These are phyloP conservation scores for Stenolophus ochropezus DNA, from an alignment of 2,888 invertebrate species.

Conservation along the genomic window DNA sequence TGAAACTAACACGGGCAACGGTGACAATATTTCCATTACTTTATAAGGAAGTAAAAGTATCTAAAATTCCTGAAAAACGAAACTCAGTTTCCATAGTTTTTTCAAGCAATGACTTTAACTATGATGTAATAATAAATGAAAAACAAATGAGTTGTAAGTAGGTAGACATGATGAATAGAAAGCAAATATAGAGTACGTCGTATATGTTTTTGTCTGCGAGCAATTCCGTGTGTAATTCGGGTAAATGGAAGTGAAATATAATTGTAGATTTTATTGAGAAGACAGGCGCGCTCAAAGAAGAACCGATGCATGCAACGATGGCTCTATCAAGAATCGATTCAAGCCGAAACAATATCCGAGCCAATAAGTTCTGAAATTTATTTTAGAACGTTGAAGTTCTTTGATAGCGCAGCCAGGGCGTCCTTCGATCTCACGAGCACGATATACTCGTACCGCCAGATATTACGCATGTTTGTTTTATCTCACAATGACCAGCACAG, in stretches of 20 bases:
- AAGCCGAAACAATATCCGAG: constrained; percentile 69
- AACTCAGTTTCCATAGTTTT: no score
- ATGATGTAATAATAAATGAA: no score
- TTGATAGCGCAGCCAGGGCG: constrained; percentile 68
- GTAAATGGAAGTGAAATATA: neutral
- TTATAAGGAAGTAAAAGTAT: no score
- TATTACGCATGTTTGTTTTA: constrained; percentile 2
- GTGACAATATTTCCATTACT: no score
- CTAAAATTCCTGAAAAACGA: no score
- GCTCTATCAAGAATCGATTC: constrained; percentile 66
- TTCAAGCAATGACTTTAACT: no score
- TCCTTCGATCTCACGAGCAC: constrained; percentile 52
- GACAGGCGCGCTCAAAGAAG: neutral
- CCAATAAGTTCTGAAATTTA: constrained; percentile 69
- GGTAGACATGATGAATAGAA: neutral
- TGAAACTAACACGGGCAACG: no score
- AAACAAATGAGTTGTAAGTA: no score
- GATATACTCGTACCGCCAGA: constrained; percentile 1
- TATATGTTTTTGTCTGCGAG: neutral
- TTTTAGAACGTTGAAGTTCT: constrained; percentile 68
- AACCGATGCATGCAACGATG: neutral
- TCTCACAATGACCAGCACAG: neutral
- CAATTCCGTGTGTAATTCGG: neutral
- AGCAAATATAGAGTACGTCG: neutral
- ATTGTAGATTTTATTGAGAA: neutral